Percentiles rank a stretch among this genome's conserved stretches.
phyloP scores from a whole-genome alignment of 2,113 vertebrate genomes.

The Microcebus griseorufus region DNA sequence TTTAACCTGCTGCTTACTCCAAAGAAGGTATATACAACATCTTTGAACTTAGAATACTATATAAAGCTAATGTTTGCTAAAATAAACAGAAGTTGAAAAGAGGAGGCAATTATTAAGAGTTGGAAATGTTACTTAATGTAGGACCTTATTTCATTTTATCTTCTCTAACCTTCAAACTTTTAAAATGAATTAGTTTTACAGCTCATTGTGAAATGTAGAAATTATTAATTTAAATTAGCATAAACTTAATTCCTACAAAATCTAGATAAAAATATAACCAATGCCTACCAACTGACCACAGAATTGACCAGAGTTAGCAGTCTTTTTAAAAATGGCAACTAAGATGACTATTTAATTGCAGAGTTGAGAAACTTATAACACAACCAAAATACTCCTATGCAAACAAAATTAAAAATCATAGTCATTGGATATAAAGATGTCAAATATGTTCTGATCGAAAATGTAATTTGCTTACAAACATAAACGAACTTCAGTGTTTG shows the following conservation, averaged over 20 bases:
- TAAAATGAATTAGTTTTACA: constrained; percentile 36
- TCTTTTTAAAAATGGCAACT: neutral
- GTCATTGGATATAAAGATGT: neutral
- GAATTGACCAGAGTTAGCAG: neutral
- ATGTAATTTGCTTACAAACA: neutral
- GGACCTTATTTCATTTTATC: neutral
- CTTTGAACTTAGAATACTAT: neutral
- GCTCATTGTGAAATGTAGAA: neutral
- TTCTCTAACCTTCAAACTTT: neutral
- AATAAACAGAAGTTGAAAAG: constrained; percentile 22
- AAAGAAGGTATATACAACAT: neutral
- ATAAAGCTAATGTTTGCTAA: constrained; percentile 35
- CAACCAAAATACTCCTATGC: neutral
- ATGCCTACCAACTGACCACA: neutral
- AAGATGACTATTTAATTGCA: neutral
- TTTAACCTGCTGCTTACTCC: neutral
- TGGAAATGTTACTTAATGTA: constrained; percentile 8
- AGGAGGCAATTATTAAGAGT: neutral
- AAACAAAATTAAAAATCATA: constrained; percentile 51
- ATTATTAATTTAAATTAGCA: constrained; percentile 39
- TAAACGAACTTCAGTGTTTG: constrained; percentile 2
- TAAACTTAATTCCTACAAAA: constrained; percentile 11
- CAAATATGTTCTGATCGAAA: constrained; percentile 29
- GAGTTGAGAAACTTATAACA: neutral
- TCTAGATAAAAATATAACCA: constrained; percentile 35